Percentiles rank a stretch among this genome's conserved stretches.
These are phyloP conservation scores for Alethe castanea DNA, from an alignment of 2,113 vertebrate genomes.

Conservation along the genomic window DNA sequence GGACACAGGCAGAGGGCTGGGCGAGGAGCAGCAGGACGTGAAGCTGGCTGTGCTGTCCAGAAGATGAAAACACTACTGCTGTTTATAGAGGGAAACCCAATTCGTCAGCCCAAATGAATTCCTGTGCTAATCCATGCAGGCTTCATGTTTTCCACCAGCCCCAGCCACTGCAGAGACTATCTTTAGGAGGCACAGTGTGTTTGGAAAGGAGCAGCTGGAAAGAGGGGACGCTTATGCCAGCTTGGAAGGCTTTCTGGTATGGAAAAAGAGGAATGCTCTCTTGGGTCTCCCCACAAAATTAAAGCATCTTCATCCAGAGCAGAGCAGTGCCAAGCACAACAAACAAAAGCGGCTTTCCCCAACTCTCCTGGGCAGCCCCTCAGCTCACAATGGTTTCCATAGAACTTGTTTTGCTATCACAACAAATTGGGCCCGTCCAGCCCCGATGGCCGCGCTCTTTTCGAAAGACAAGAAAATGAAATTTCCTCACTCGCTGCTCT, in stretches of 20 bases:
- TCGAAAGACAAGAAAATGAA: slow-evolving; percentile 35
- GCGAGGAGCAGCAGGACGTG: neutral
- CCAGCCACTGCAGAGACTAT: slow-evolving; percentile 71
- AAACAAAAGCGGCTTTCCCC: slow-evolving; percentile 90
- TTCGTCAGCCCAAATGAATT: slow-evolving; percentile 76
- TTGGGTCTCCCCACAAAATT: slow-evolving; percentile 79
- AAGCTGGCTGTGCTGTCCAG: slow-evolving; percentile 62
- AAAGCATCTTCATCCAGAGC: slow-evolving; percentile 74
- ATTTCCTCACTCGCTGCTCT: slow-evolving; percentile 46
- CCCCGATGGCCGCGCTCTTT: slow-evolving; percentile 54
- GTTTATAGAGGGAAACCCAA: slow-evolving; percentile 86
- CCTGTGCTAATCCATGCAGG: slow-evolving; percentile 66
- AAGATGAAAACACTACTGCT: slow-evolving; percentile 74
- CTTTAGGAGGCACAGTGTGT: slow-evolving; percentile 78
- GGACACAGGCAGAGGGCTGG: neutral
- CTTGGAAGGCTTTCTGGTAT: slow-evolving; percentile 76
- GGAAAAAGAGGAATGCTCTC: slow-evolving; percentile 76
- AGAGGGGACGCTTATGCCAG: slow-evolving; percentile 75
- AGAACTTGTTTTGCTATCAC: slow-evolving; percentile 88
- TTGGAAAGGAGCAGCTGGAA: slow-evolving; percentile 81
- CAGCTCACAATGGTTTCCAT: slow-evolving; percentile 90
- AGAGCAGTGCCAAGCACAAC: slow-evolving; percentile 82
- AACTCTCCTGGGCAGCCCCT: slow-evolving; percentile 79
- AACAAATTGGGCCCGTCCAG: slow-evolving; percentile 80
- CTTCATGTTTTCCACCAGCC: slow-evolving; percentile 82